phyloP scores from a whole-genome alignment of 2,797 vertebrate genomes.

The Rousettus madagascariensis region DNA sequence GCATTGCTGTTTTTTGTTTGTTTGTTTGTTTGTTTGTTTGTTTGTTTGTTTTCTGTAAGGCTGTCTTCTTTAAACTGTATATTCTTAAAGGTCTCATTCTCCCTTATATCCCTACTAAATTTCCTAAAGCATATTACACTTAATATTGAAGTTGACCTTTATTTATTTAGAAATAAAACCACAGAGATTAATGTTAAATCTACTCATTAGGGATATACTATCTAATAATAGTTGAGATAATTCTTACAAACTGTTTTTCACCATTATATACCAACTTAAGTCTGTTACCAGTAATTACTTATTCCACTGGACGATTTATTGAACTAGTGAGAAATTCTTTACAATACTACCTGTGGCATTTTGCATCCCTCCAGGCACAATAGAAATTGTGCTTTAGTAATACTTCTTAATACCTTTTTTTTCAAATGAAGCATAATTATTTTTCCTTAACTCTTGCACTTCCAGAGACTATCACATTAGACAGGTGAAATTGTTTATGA shows the following conservation, averaged over 20 bases:
- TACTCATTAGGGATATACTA: not conserved
- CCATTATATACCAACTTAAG: not conserved
- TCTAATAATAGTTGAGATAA: not conserved
- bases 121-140: not conserved
- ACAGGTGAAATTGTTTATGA: not conserved
- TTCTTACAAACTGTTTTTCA: not conserved
- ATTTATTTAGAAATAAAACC: slow-evolving; percentile 1
- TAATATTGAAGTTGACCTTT: not conserved
- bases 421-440: not conserved
- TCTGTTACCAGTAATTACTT: not conserved
- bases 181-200: not conserved
- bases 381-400: not conserved
- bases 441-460: not conserved
- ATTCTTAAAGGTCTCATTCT: not conserved
- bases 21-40: not conserved
- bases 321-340: not conserved
- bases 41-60: not conserved
- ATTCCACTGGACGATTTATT: not conserved
- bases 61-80: not conserved
- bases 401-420: not conserved
- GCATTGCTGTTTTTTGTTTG: not conserved
- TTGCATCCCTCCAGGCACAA: not conserved
- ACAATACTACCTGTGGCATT: not conserved
- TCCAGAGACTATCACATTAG: not conserved
- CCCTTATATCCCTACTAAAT: not conserved